Conservation (phyloP, 2,797 vertebrate genomes). For the Threskiornis aethiopicus region DNA sequence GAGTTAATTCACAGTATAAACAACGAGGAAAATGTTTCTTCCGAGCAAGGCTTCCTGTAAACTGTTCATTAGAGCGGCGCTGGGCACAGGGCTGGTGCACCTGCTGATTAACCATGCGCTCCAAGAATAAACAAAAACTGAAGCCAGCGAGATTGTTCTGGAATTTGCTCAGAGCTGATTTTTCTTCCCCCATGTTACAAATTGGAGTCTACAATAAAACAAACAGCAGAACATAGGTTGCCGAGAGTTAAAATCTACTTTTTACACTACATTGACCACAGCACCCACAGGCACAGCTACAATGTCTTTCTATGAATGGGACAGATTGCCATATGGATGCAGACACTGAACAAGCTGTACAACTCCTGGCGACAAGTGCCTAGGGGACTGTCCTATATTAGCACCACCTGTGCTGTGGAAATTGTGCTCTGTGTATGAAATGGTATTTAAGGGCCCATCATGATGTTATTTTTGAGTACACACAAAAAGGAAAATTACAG, state of each 20-base stretch:
- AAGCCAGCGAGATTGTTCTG: constrained; percentile 45
- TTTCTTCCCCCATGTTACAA: constrained; percentile 40
- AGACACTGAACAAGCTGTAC: constrained; percentile 89
- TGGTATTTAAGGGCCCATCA: constrained; percentile 71
- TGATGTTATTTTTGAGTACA: constrained; percentile 70
- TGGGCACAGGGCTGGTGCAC: constrained; percentile 56
- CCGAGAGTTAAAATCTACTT: constrained; percentile 66
- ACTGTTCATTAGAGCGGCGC: constrained; percentile 54
- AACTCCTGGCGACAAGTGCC: constrained; percentile 89
- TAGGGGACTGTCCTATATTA: constrained; percentile 91
- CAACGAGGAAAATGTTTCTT: constrained; percentile 42
- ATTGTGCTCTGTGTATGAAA: constrained; percentile 69
- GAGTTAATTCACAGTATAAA: constrained; percentile 53
- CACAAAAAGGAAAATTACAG: constrained; percentile 71
- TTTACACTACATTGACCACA: constrained; percentile 78
- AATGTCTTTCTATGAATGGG: constrained; percentile 81
- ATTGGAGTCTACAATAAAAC: constrained; percentile 73
- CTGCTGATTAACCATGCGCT: constrained; percentile 44
- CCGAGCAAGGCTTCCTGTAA: constrained; percentile 60
- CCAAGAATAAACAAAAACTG: constrained; percentile 50
- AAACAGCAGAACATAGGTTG: constrained; percentile 73
- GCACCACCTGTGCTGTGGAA: constrained; percentile 87
- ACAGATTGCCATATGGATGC: constrained; percentile 90
- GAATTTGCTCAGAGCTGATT: constrained; percentile 40
- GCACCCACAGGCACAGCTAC: constrained; percentile 75